Conservation (phyloP, 2,888 invertebrate genomes). For the Drosophila emarginata region DNA sequence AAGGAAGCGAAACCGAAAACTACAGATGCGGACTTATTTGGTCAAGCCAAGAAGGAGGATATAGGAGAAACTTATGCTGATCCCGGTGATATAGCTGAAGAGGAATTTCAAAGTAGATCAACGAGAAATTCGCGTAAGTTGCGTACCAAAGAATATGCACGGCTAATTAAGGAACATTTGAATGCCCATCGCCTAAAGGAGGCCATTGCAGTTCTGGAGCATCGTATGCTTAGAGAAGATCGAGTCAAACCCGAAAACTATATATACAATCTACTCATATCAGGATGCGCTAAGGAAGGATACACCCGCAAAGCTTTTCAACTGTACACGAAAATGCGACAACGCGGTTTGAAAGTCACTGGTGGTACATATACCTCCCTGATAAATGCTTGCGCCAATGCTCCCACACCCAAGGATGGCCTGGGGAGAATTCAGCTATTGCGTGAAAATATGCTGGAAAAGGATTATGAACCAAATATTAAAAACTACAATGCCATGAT, state of each 20-base stretch:
- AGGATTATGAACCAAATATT: constrained; percentile 87
- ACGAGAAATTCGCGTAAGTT: constrained; percentile 84
- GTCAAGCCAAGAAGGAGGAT: constrained; percentile 46
- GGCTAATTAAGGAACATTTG: constrained; percentile 87
- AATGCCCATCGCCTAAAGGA: constrained; percentile 87
- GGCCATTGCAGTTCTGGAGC: constrained; percentile 90
- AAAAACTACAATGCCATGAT: constrained; percentile 94
- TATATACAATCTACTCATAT: constrained; percentile 92
- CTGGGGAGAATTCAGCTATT: constrained; percentile 87
- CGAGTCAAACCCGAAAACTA: constrained; percentile 90
- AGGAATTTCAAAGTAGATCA: constrained; percentile 84
- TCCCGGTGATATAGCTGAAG: constrained; percentile 86
- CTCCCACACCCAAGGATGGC: constrained; percentile 87
- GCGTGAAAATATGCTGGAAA: constrained; percentile 87
- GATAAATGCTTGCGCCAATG: constrained; percentile 94
- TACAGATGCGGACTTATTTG: constrained; percentile 74
- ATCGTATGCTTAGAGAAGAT: constrained; percentile 90
- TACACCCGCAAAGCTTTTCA: constrained; percentile 93
- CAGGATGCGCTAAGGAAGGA: constrained; percentile 91
- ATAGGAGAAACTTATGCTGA: constrained; percentile 46
- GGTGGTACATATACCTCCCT: constrained; percentile 91
- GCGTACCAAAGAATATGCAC: constrained; percentile 87
- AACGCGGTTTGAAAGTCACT: constrained; percentile 86
- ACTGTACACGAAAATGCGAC: constrained; percentile 92
- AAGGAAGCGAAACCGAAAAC: constrained; percentile 7